These are phyloP conservation scores for Drosophila atroscutellata DNA, from an alignment of 2,888 invertebrate genomes.

Conservation along the genomic window DNA sequence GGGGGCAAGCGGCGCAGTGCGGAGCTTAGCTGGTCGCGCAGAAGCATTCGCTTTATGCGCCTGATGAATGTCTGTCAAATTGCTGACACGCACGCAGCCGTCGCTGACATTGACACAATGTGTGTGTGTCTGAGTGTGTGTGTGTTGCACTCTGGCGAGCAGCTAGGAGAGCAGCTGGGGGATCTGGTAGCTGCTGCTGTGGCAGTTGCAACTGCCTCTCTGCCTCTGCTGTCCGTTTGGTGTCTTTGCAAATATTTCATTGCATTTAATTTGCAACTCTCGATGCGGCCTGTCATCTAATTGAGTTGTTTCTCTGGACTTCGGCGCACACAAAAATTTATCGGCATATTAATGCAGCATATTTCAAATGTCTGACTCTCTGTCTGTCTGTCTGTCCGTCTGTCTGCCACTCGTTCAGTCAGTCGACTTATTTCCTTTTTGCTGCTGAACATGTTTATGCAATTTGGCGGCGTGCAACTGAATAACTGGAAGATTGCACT, in stretches of 20 bases:
- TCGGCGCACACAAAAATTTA: slow-evolving; percentile 57
- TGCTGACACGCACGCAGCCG: slow-evolving; percentile 74
- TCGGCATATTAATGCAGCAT: slow-evolving; percentile 81
- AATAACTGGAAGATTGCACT: slow-evolving; percentile 48
- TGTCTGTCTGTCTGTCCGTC: not conserved
- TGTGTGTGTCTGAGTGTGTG: slow-evolving; percentile 31
- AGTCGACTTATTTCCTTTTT: slow-evolving; percentile 69
- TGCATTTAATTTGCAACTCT: slow-evolving; percentile 71
- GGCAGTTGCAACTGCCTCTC: slow-evolving; percentile 20
- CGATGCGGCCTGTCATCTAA: slow-evolving; percentile 71
- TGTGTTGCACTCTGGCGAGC: not conserved
- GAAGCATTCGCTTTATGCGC: slow-evolving; percentile 37
- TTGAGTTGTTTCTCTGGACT: slow-evolving; percentile 79
- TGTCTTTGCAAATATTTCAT: slow-evolving; percentile 69
- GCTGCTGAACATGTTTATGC: slow-evolving; percentile 71
- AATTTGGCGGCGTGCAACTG: slow-evolving; percentile 54
- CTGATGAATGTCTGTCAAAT: slow-evolving; percentile 82
- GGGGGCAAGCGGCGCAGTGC: not conserved
- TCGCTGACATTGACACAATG: slow-evolving; percentile 78
- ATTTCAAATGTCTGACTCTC: slow-evolving; percentile 73
- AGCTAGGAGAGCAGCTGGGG: not conserved
- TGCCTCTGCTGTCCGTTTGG: slow-evolving; percentile 30
- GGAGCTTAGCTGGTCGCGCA: slow-evolving; percentile 3
- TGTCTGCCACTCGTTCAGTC: not conserved
- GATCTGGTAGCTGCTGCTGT: not conserved